Conservation (phyloP, 1,140 invertebrate genomes). For the Ooceraea biroi region DNA sequence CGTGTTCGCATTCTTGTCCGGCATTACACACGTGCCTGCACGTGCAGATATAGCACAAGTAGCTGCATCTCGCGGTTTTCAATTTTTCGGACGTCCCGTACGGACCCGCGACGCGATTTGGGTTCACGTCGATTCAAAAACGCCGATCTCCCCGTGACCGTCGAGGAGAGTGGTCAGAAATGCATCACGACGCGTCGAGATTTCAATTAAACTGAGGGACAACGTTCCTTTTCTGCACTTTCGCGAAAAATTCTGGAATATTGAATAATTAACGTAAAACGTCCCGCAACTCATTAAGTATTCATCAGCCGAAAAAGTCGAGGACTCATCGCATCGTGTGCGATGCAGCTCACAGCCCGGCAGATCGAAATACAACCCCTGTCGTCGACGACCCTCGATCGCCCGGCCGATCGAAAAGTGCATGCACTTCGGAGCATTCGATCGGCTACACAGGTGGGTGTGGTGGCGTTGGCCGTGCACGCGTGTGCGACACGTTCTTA, state of each 20-base stretch:
- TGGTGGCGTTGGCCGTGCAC: not conserved
- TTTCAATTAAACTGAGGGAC: not conserved
- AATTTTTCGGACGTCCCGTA: too few relatives aligned
- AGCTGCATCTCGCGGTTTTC: too few relatives aligned
- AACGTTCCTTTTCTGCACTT: too few relatives aligned
- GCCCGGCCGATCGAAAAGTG: constrained; percentile 65
- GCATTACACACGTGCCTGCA: constrained; percentile 43
- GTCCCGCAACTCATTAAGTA: constrained; percentile 22
- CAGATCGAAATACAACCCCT: not conserved
- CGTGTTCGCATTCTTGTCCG: constrained; percentile 45
- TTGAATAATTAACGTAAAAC: not conserved
- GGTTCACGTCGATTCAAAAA: too few relatives aligned
- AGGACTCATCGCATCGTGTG: not conserved
- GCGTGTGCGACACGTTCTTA: constrained; percentile 53
- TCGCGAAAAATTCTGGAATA: too few relatives aligned
- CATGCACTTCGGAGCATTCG: constrained; percentile 63
- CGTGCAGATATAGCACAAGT: constrained; percentile 46
- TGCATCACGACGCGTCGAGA: too few relatives aligned
- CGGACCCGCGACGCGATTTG: too few relatives aligned
- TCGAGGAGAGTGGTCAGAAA: too few relatives aligned
- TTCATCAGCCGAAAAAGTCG: constrained; percentile 16
- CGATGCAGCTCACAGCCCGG: too few relatives aligned
- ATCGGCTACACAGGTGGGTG: constrained; percentile 47
- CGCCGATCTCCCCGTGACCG: too few relatives aligned
- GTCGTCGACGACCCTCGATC: constrained; percentile 61